phyloP scores from a whole-genome alignment of 2,888 invertebrate genomes.

The Epinotia ramella region DNA sequence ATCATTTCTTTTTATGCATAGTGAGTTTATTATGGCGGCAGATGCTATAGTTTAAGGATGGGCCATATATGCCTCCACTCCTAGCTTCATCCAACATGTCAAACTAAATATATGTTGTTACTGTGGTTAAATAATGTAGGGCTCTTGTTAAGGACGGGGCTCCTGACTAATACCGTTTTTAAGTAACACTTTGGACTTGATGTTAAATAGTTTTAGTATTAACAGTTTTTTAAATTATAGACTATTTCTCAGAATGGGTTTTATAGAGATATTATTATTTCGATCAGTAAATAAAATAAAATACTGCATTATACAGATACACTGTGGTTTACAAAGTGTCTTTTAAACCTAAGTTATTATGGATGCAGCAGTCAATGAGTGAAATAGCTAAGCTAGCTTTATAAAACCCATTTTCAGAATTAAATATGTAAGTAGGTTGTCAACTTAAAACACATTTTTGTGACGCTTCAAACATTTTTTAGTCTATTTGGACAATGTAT shows the following conservation, averaged over 20 bases:
- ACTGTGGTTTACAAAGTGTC: background rate
- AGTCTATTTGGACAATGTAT: constrained; percentile 15
- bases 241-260: constrained; percentile 2
- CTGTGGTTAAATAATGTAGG: background rate
- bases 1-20: constrained; percentile 7
- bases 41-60: background rate
- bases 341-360: background rate
- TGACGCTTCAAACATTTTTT: background rate
- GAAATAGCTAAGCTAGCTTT: background rate
- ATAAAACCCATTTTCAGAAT: constrained; percentile 14
- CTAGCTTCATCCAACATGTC: background rate
- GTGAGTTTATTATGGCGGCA: background rate
- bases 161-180: background rate
- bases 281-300: background rate
- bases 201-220: constrained; percentile 42
- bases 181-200: constrained; percentile 27
- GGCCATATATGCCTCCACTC: constrained; percentile 3
- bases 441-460: constrained; percentile 14
- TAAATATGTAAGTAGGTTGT: constrained; percentile 1
- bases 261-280: background rate
- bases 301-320: background rate
- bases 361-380: background rate
- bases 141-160: background rate
- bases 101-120: background rate
- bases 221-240: constrained; percentile 28